A percentile compares a stretch with the other conserved stretches of the same genome.
phyloP scores from a whole-genome alignment of 2,888 invertebrate genomes.

The Cinara cedri region DNA sequence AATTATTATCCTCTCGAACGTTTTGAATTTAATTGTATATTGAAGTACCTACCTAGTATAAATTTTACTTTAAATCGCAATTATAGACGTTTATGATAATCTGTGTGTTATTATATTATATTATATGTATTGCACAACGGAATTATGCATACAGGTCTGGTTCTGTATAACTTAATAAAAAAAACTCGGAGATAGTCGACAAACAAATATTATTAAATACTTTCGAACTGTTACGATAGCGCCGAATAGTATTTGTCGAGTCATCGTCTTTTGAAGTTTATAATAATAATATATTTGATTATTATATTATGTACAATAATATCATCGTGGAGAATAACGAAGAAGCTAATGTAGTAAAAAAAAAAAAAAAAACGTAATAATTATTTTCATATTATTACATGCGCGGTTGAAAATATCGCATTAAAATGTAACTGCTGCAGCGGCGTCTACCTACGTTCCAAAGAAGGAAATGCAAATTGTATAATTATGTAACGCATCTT shows the following conservation, averaged over 20 bases:
- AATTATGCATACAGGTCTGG: not conserved
- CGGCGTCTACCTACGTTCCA: not conserved
- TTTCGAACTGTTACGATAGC: constrained; percentile 23
- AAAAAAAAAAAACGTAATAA: not conserved
- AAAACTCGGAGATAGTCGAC: not conserved
- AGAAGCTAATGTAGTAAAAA: not conserved
- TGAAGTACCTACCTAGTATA: no score
- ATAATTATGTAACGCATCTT: no score
- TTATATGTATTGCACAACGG: no score
- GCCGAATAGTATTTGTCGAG: not conserved
- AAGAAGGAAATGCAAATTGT: not conserved
- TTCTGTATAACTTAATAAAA: not conserved
- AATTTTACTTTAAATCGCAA: no score
- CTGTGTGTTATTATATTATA: no score
- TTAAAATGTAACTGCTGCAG: not conserved
- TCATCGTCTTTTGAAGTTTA: not conserved
- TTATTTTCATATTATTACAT: not conserved
- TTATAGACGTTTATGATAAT: no score
- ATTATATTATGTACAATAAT: no score
- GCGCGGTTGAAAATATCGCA: constrained; percentile 8
- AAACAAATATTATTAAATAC: constrained; percentile 25
- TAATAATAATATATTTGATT: no score
- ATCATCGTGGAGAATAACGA: no score
- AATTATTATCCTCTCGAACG: no score
- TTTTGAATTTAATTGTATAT: no score